Conservation (phyloP, 2,113 vertebrate genomes). For the Crotalus tigris region DNA sequence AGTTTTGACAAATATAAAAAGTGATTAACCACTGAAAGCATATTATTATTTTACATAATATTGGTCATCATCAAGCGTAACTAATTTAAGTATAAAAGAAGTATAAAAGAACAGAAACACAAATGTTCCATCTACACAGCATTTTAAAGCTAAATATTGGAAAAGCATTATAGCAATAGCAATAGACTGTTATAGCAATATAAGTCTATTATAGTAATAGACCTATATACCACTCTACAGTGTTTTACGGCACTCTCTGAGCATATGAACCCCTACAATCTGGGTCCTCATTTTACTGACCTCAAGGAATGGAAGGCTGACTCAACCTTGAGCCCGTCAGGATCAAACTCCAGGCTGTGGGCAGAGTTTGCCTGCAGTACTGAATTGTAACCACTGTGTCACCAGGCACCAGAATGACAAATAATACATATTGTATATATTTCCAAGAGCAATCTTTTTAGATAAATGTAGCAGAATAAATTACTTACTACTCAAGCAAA, state of each 20-base stretch:
- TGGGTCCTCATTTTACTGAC: neutral
- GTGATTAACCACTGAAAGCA: neutral
- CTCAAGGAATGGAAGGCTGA: neutral
- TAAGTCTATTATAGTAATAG: neutral
- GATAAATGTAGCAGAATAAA: constrained; percentile 13
- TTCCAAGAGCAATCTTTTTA: neutral
- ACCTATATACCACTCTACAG: neutral
- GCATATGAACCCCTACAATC: neutral
- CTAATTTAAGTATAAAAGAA: neutral
- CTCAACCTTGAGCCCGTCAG: neutral
- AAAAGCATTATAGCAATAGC: neutral
- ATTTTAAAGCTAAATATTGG: neutral
- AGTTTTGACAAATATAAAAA: neutral
- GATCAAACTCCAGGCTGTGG: neutral
- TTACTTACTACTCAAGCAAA: neutral
- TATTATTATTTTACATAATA: neutral
- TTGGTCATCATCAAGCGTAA: neutral
- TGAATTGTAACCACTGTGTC: neutral
- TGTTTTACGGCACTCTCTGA: neutral
- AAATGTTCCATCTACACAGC: neutral
- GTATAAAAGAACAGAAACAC: neutral
- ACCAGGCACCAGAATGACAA: neutral
- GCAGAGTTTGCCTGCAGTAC: neutral
- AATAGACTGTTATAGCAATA: neutral
- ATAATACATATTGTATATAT: neutral